phyloP scores from a whole-genome alignment of 2,113 vertebrate genomes.

The Apteryx mantelli region DNA sequence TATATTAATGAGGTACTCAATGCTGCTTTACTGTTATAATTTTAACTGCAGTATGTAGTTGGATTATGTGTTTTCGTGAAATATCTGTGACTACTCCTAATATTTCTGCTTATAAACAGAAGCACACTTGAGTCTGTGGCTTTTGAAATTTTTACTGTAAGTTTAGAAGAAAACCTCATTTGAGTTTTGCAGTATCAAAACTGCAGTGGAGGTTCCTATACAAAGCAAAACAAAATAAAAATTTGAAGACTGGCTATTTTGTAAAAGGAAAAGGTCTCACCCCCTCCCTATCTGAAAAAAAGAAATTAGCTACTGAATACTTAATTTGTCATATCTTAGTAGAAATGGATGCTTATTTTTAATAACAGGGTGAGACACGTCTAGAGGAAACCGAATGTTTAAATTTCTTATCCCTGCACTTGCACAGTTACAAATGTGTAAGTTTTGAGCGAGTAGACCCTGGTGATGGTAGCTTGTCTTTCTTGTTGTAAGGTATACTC shows the following conservation, averaged over 20 bases:
- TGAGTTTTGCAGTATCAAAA: background rate
- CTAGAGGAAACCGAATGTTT: background rate
- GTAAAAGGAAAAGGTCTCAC: background rate
- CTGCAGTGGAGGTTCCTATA: background rate
- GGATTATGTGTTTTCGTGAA: background rate
- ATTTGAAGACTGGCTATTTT: background rate
- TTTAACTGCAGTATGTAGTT: background rate
- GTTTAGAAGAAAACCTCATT: background rate
- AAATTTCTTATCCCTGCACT: background rate
- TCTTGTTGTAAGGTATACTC: background rate
- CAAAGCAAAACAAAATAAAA: background rate
- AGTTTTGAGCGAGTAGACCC: background rate
- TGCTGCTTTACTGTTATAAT: rapidly evolving
- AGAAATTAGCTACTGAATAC: rapidly evolving
- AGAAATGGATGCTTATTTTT: background rate
- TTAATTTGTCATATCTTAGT: background rate
- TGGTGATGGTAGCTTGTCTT: rapidly evolving
- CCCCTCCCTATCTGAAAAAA: background rate
- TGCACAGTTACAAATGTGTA: background rate
- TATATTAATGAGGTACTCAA: background rate
- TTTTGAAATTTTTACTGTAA: background rate
- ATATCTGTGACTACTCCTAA: rapidly evolving
- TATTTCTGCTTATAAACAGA: background rate
- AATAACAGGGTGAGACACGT: rapidly evolving
- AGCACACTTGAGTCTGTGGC: rapidly evolving